Conservation (phyloP, 2,888 invertebrate species). For the Phyllotreta striolata region DNA sequence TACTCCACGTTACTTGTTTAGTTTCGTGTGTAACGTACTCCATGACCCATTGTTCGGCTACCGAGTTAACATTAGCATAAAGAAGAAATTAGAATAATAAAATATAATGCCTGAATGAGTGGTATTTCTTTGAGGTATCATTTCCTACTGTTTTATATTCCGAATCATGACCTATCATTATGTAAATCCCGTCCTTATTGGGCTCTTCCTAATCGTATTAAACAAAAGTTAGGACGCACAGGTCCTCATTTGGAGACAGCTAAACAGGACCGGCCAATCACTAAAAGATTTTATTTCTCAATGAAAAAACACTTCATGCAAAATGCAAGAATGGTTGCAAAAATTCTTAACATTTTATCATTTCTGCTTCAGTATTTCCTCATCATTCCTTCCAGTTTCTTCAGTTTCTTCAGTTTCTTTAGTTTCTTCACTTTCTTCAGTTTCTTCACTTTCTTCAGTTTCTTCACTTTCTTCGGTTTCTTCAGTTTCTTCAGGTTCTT, state of each 20-base stretch:
- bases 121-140: constrained; percentile 22
- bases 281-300: neutral
- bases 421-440: too few relatives aligned
- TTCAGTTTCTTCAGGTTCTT: too few relatives aligned
- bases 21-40: constrained; percentile 22
- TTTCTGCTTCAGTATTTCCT: too few relatives aligned
- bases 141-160: constrained; percentile 29
- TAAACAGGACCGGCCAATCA: neutral
- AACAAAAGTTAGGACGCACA: constrained; percentile 16
- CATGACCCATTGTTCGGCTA: constrained; percentile 20
- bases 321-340: neutral
- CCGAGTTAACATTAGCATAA: constrained; percentile 21
- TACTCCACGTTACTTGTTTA: constrained; percentile 9
- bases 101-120: constrained; percentile 25
- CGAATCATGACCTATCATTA: constrained; percentile 30
- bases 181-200: constrained; percentile 21
- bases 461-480: too few relatives aligned
- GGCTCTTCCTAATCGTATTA: constrained; percentile 28
- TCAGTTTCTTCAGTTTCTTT: too few relatives aligned
- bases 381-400: too few relatives aligned
- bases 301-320: too few relatives aligned
- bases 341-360: too few relatives aligned
- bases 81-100: constrained; percentile 16
- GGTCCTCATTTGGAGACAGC: constrained; percentile 8
- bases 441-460: too few relatives aligned